Conservation (phyloP, 2,113 vertebrate species). For the Amphiprion ocellaris region DNA sequence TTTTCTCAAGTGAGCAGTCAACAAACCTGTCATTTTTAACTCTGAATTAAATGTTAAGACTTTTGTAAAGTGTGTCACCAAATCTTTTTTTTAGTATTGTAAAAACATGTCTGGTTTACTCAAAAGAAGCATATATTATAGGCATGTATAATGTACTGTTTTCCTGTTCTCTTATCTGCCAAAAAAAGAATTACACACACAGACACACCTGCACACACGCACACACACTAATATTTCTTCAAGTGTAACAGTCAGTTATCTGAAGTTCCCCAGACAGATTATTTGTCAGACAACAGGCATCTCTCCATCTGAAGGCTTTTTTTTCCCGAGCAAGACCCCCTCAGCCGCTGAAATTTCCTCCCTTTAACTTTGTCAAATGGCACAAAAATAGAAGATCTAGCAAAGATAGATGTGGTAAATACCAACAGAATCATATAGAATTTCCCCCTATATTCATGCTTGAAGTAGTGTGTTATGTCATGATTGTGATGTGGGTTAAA, state of each 20-base stretch:
- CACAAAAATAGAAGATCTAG: background rate
- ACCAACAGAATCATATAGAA: too few relatives aligned
- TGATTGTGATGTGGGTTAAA: too few relatives aligned
- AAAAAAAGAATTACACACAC: background rate
- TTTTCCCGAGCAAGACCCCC: background rate
- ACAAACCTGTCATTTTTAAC: too few relatives aligned
- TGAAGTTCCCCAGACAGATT: slow-evolving; percentile 31
- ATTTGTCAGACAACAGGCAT: slow-evolving; percentile 19
- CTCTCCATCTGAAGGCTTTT: slow-evolving; percentile 21
- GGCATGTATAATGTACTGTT: too few relatives aligned
- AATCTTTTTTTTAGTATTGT: background rate
- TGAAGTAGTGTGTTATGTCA: too few relatives aligned
- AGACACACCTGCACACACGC: background rate
- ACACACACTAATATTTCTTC: slow-evolving; percentile 23
- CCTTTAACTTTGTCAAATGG: slow-evolving; percentile 1
- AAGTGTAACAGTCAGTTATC: slow-evolving; percentile 28
- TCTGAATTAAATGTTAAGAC: too few relatives aligned
- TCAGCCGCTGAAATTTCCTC: slow-evolving; percentile 6
- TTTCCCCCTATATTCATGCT: too few relatives aligned
- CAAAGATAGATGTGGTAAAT: too few relatives aligned
- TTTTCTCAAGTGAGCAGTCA: too few relatives aligned
- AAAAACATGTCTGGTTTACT: background rate
- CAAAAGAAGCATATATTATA: background rate
- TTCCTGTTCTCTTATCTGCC: background rate
- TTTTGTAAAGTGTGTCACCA: too few relatives aligned